Evolutionary conservation across 1,140 invertebrate genomes (phyloP).

Genomic region (Drosophila lacteicornis): DNA sequence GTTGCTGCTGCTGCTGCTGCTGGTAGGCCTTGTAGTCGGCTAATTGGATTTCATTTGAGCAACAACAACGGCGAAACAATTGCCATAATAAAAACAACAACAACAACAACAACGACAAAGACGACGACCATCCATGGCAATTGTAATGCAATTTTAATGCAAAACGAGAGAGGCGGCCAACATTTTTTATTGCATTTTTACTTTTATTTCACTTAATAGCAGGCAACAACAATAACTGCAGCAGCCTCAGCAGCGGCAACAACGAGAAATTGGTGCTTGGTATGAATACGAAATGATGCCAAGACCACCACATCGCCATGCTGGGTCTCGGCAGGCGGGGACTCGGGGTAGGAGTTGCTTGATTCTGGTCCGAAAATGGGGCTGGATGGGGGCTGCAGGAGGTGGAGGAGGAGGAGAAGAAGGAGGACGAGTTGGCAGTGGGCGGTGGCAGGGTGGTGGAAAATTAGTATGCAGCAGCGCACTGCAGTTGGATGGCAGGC

Average conservation of each 20-base stretch:
- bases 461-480: constrained; percentile 76
- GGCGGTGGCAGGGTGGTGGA: constrained; percentile 23
- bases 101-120: constrained; percentile 39
- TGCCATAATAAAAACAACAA: constrained; percentile 62
- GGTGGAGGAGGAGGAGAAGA: not conserved
- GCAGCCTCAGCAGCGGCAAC: constrained; percentile 47
- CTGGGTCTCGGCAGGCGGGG: not conserved
- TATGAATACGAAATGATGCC: constrained; percentile 82
- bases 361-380: constrained; percentile 13
- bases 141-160: constrained; percentile 85
- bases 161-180: constrained; percentile 71
- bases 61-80: constrained; percentile 58
- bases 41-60: constrained; percentile 84
- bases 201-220: constrained; percentile 83
- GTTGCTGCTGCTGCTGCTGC: constrained; percentile 18
- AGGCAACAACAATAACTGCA: constrained; percentile 61
- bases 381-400: constrained; percentile 9
- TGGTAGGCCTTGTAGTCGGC: constrained; percentile 76
- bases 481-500: constrained; percentile 54
- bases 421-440: constrained; percentile 3
- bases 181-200: constrained; percentile 81
- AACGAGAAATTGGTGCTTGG: constrained; percentile 80
- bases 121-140: constrained; percentile 64
- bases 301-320: constrained; percentile 74
- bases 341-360: not conserved